A percentile compares a stretch with the other conserved stretches of the same genome.
Conservation (phyloP, 2,888 invertebrate genomes). For the Anoplius nigerrimus region DNA sequence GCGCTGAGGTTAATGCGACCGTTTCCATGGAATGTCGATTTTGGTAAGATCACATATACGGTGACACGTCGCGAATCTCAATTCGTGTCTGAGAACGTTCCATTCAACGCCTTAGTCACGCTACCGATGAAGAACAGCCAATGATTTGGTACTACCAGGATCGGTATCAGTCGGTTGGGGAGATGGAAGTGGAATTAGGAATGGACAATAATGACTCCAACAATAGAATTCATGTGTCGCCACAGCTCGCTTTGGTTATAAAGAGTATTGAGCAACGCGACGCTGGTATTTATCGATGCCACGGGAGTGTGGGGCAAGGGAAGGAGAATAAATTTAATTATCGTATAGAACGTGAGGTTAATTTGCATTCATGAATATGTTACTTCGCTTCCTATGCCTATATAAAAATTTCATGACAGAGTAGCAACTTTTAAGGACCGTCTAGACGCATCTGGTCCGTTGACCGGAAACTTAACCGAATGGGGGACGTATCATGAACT, state of each 20-base stretch:
- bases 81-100: no score
- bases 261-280: slow-evolving; percentile 72
- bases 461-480: slow-evolving; percentile 74
- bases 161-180: slow-evolving; percentile 61
- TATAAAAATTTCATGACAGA: background rate
- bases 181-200: slow-evolving; percentile 74
- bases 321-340: slow-evolving; percentile 75
- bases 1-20: slow-evolving; percentile 72
- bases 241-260: slow-evolving; percentile 75
- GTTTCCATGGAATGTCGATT: slow-evolving; percentile 76
- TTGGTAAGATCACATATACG: slow-evolving; percentile 70
- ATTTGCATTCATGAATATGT: slow-evolving; percentile 15
- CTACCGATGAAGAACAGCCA: slow-evolving; percentile 71
- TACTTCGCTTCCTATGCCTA: background rate
- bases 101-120: slow-evolving; percentile 52
- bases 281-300: slow-evolving; percentile 77
- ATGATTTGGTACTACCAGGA: slow-evolving; percentile 77
- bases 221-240: slow-evolving; percentile 74
- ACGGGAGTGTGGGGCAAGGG: slow-evolving; percentile 72
- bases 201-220: slow-evolving; percentile 75
- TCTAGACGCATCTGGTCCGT: slow-evolving; percentile 49
- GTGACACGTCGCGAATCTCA: no score
- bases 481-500: slow-evolving; percentile 77
- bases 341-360: slow-evolving; percentile 74
- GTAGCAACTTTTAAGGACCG: slow-evolving; percentile 57